Evolutionary conservation across 2,113 vertebrate species (phyloP).

Genomic region (Cebus imitator): DNA sequence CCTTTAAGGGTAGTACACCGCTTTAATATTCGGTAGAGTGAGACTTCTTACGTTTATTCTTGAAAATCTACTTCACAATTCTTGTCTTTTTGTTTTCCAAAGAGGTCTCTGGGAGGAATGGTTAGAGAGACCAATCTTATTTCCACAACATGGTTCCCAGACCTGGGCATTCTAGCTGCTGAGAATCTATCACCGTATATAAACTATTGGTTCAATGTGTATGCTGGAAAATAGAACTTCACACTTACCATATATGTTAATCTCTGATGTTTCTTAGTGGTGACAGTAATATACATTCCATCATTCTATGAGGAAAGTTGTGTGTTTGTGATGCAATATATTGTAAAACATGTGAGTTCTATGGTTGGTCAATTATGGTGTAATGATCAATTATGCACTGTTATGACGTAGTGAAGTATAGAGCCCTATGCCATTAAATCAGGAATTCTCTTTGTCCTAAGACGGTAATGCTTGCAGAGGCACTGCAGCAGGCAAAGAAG

Average conservation of each 20-base stretch:
- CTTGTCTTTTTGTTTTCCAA: not conserved
- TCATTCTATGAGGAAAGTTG: not conserved
- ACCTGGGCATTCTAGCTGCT: not conserved
- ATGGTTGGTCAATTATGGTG: not conserved
- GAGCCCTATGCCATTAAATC: not conserved
- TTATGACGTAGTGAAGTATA: not conserved
- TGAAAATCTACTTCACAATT: not conserved
- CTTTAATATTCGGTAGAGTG: not conserved
- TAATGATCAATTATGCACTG: not conserved
- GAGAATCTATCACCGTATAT: not conserved
- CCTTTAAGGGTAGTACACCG: not conserved
- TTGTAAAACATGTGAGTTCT: not conserved
- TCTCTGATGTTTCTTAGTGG: not conserved
- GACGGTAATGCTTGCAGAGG: not conserved
- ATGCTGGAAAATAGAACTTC: not conserved
- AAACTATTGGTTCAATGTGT: not conserved
- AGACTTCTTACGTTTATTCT: not conserved
- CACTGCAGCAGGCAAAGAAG: not conserved
- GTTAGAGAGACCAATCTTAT: not conserved
- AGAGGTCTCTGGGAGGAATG: not conserved
- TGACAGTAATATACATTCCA: not conserved
- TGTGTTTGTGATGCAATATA: not conserved
- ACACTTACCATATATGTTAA: not conserved
- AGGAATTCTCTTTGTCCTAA: not conserved
- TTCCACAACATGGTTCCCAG: fast-evolving